Percentiles rank a stretch among this genome's conserved stretches.
Conservation (phyloP, 2,113 vertebrate genomes). For the Empidonax traillii region DNA sequence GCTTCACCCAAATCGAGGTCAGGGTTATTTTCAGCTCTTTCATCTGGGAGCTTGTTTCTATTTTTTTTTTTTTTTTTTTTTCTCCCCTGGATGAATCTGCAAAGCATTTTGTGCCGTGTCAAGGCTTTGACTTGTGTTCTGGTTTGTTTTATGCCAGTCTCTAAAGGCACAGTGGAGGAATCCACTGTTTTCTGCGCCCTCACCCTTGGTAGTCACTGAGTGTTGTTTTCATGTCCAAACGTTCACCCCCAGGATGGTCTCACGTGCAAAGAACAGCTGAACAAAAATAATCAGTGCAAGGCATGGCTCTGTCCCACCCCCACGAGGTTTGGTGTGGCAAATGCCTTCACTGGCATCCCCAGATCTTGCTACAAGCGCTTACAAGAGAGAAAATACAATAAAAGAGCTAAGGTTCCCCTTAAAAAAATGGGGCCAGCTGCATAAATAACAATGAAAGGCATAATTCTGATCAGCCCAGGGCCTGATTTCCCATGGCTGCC, state of each 20-base stretch:
- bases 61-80: not conserved
- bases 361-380: not conserved
- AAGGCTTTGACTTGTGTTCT: not conserved
- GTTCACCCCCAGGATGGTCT: not conserved
- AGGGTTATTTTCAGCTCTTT: not conserved
- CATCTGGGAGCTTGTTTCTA: not conserved
- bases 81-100: not conserved
- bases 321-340: not conserved
- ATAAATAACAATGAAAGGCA: not conserved
- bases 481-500: not conserved
- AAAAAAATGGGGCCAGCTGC: not conserved
- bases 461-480: not conserved
- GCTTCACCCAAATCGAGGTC: not conserved
- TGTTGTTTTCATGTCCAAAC: accelerated
- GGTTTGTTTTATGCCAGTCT: not conserved
- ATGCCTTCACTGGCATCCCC: not conserved
- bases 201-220: accelerated
- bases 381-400: not conserved
- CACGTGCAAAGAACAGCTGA: not conserved
- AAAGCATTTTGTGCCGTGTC: not conserved
- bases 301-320: not conserved
- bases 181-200: not conserved
- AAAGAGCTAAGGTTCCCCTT: too few species aligned
- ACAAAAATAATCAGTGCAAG: not conserved
- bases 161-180: not conserved